Percentiles rank a stretch among this genome's conserved stretches.
These are phyloP conservation scores for silkworm (Bombyx mori) DNA, from an alignment of 1,140 invertebrate species.

Conservation along the genomic window ASM3026992v2 NC_085121.1:9279501-9280000, in stretches of 20 bases:
- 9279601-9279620: no score
- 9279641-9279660: background rate
- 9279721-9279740: slow-evolving; percentile 69
- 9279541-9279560: no score
- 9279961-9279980: no score
- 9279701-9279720: background rate
- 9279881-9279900: slow-evolving; percentile 80
- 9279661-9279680: background rate
- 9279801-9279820: slow-evolving; percentile 79
- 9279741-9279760: slow-evolving; percentile 80
- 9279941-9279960: background rate
- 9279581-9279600: no score
- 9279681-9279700: background rate
- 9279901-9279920: slow-evolving; percentile 6
- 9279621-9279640: no score
- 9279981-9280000: no score
- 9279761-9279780: slow-evolving; percentile 89
- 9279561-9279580: no score
- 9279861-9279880: slow-evolving; percentile 82
- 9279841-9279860: slow-evolving; percentile 79
- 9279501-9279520: no score
- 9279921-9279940: background rate
- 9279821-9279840: slow-evolving; percentile 78
- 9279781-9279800: slow-evolving; percentile 86
- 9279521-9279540: no score